phyloP scores from a whole-genome alignment of 2,888 invertebrate genomes.

The Biston stratarius region DNA sequence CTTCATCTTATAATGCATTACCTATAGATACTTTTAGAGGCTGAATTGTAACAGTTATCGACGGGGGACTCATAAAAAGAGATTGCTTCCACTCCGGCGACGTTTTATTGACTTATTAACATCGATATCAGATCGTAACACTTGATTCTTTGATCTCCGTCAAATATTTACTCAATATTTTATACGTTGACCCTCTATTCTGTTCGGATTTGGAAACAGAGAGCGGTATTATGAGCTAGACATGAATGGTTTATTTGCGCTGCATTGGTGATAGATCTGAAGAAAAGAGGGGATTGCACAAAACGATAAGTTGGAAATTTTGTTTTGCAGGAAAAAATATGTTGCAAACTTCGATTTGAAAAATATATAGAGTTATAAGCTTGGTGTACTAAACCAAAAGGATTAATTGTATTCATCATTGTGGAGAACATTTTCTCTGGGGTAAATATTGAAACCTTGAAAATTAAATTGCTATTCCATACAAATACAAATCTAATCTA shows the following conservation, averaged over 20 bases:
- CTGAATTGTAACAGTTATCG: constrained; percentile 78
- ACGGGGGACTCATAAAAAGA: constrained; percentile 83
- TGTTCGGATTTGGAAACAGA: constrained; percentile 35
- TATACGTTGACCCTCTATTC: constrained; percentile 54
- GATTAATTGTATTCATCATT: no score
- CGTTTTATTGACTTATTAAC: constrained; percentile 86
- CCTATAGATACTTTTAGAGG: constrained; percentile 70
- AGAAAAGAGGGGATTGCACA: neutral
- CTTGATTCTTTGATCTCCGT: constrained; percentile 82
- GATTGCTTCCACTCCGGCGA: constrained; percentile 83
- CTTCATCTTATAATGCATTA: constrained; percentile 57
- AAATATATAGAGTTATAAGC: no score
- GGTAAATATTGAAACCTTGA: no score
- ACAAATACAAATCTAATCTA: no score
- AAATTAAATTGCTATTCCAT: no score
- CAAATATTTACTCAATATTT: constrained; percentile 76
- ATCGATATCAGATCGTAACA: constrained; percentile 85
- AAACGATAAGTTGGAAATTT: neutral
- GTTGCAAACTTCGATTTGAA: no score
- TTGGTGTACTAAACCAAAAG: no score
- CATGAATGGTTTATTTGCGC: constrained; percentile 20
- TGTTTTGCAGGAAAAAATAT: constrained; percentile 12
- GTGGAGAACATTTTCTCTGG: no score
- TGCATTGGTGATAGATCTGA: constrained; percentile 5
- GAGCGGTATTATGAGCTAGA: constrained; percentile 15